Evolutionary conservation across 2,888 invertebrate genomes (phyloP).

Genomic region (Sarcophaga carnaria): DNA sequence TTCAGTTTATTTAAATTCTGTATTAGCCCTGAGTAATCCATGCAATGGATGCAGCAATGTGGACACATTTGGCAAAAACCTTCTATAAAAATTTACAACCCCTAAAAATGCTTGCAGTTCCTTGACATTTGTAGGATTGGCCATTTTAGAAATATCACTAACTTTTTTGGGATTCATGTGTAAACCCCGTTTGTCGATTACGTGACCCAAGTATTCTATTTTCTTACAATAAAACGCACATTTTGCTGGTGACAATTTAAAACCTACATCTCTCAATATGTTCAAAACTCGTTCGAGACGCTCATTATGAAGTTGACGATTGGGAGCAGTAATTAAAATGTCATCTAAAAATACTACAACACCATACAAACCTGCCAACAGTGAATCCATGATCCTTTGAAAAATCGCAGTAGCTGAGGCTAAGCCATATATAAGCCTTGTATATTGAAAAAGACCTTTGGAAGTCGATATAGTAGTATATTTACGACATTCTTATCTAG

Average conservation of each 20-base stretch:
- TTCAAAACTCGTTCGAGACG: no score
- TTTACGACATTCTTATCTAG: conserved; percentile 72
- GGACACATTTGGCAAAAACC: no score
- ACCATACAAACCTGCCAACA: conserved; percentile 64
- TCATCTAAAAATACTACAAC: conserved; percentile 72
- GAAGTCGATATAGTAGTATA: conserved; percentile 73
- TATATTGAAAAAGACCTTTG: conserved; percentile 43
- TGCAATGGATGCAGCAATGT: no score
- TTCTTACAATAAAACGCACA: conserved; percentile 46
- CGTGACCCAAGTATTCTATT: conserved; percentile 75
- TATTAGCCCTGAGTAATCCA: no score
- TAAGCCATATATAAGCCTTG: conserved; percentile 62
- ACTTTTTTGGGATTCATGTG: no score
- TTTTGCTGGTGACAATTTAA: conserved; percentile 71
- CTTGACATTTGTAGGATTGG: no score
- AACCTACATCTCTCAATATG: conserved; percentile 48
- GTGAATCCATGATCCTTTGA: conserved; percentile 71
- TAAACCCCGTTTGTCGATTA: conserved; percentile 72
- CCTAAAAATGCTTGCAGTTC: no score
- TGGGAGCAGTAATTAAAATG: conserved; percentile 66
- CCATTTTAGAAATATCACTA: no score
- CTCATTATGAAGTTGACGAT: conserved; percentile 19
- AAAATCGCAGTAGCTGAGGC: conserved; percentile 74
- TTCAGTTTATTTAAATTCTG: no score
- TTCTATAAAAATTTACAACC: no score